Evolutionary conservation across 2,797 vertebrate species (phyloP), one percentile per base, ranked within the genome.

Genomic region (Momotus momota): DNA sequence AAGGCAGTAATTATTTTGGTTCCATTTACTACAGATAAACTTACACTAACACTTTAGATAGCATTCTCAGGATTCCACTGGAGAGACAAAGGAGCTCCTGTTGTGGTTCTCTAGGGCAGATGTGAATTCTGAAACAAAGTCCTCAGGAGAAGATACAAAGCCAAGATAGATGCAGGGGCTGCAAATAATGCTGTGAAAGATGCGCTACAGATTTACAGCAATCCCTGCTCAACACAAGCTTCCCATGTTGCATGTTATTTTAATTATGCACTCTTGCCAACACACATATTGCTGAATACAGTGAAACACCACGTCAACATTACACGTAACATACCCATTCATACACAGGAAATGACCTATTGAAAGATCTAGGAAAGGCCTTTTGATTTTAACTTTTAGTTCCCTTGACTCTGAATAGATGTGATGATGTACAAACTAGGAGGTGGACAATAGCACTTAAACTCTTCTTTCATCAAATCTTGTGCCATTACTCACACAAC

Each of bases 31-130:
- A 71, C 45, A 90, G 49, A 67, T 86, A 94, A 80, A 80, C 48
- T 51, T 61, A 82, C 20, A 67, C 46, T 72, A 88, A 79, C 35
- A 52, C 35, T 90, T 88, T 13, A 77, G 66, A 70, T 16, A 72
- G 43, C 88, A 81, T 94, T 94, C 61, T 95, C 49, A 45, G 72
- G 41, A 94, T 95, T 84, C 79, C 91, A 83, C 7, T 4, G 49
- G 33, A 90, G 43, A 77, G 38, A 91, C 35, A 93, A 90, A 86
- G 35, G 40, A 54, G n/a, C 38, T 71, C 19, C 43, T 79, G 29
- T 62, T 48, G 31, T 35, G 21, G 23, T 51, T 90, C 38, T 72
- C 51, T 48, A 73, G 22, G 9, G 83, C 35, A 81, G 35, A 88
- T 41, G 33, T 71, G 35, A 79, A 69, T 90, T 90, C 65, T 74